phyloP scores from a whole-genome alignment of 2,888 invertebrate genomes.

The Drosophila incognita region DNA sequence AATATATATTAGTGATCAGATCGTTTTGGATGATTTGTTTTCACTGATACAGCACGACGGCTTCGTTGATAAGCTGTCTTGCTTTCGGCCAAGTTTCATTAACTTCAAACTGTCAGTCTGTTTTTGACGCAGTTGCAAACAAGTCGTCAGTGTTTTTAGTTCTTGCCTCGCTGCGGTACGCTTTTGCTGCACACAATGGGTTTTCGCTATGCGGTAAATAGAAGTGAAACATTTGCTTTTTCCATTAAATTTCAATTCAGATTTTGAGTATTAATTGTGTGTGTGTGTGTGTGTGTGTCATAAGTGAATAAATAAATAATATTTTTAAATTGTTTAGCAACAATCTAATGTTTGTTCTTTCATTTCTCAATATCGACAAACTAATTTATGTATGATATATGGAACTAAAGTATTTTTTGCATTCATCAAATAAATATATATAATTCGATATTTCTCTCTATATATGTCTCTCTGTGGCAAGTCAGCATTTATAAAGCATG shows the following conservation, averaged over 20 bases:
- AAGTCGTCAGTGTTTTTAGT: neutral
- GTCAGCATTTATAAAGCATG: neutral
- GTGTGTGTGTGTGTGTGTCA: neutral
- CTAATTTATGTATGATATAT: neutral
- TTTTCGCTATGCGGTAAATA: constrained; percentile 7
- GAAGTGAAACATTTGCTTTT: neutral
- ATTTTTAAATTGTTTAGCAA: neutral
- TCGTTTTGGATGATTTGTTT: constrained; percentile 1
- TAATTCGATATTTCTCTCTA: neutral
- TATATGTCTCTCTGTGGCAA: neutral
- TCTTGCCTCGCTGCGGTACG: neutral
- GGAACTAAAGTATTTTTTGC: too few relatives aligned
- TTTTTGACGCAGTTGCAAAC: constrained; percentile 1
- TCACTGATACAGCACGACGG: neutral
- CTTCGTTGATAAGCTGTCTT: constrained; percentile 1
- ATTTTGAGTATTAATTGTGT: too few relatives aligned
- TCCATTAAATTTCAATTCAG: too few relatives aligned
- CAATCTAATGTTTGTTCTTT: neutral
- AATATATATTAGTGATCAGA: neutral
- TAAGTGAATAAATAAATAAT: neutral
- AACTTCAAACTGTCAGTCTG: neutral
- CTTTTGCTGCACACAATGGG: neutral
- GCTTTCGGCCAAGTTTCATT: neutral
- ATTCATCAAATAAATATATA: too few relatives aligned
- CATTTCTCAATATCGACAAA: neutral